Percentiles rank a stretch among this genome's conserved stretches.
phyloP scores from a whole-genome alignment of 2,888 invertebrate genomes.

The Orchesella flavescens region DNA sequence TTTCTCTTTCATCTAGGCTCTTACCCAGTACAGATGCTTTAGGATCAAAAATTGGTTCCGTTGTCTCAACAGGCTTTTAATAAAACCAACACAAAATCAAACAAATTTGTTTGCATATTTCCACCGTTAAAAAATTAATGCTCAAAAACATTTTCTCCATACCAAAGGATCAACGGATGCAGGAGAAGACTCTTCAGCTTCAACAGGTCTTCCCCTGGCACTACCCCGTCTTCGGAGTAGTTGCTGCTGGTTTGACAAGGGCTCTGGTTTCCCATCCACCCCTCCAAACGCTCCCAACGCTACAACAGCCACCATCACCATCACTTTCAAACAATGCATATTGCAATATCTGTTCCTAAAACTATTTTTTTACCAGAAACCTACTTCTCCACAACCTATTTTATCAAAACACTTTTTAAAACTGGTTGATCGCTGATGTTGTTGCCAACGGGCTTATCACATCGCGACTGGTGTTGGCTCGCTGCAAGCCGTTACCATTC shows the following conservation, averaged over 20 bases:
- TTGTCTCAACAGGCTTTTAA: constrained; percentile 24
- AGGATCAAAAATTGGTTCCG: constrained; percentile 31
- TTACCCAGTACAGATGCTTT: not conserved
- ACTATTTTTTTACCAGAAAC: not conserved
- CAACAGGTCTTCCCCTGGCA: not conserved
- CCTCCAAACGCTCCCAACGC: not conserved
- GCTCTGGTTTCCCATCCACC: constrained; percentile 18
- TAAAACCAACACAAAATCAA: not conserved
- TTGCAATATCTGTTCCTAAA: not conserved
- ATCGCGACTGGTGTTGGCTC: constrained; percentile 50
- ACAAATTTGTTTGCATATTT: not conserved
- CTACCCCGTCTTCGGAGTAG: constrained; percentile 32
- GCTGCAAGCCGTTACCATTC: constrained; percentile 35
- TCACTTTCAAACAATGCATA: constrained; percentile 35
- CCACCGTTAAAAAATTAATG: not conserved
- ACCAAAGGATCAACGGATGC: not conserved
- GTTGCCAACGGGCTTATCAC: constrained; percentile 54
- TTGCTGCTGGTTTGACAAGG: constrained; percentile 50
- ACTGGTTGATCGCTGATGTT: not conserved
- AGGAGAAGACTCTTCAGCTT: not conserved
- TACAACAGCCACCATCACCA: constrained; percentile 23
- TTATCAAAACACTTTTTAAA: not conserved
- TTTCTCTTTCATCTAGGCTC: constrained; percentile 4
- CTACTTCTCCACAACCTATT: not conserved
- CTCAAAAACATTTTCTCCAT: not conserved